Evolutionary conservation across 2,797 vertebrate species (phyloP), one percentile per base, ranked within the genome.

Genomic region (Hephaestus fuliginosus): DNA sequence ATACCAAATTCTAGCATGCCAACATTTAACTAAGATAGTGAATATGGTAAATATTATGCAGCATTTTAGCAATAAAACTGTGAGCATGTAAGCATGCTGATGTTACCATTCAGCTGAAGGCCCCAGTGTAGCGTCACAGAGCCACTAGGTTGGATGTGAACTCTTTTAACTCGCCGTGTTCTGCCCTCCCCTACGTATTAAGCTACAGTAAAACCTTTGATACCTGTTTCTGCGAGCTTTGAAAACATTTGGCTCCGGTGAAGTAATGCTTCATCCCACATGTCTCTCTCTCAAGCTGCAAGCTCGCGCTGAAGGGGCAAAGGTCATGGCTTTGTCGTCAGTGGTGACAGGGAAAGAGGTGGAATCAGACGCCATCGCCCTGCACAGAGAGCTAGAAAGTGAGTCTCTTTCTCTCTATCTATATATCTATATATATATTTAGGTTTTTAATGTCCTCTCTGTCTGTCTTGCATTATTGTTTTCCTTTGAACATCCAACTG

Each of bases 351-450:
- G 96, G 49, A 96, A 97, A 70, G 91, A 93, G 10, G 93, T 93
- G 0, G 92, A 97, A 64, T 94, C 92, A 0, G 88, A 96, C 30
- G 86, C 93, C 0, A 81, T 94, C 71, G 74, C 90, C 43, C 90
- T 99, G 82, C 90, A 95, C 87, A 92, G 88, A 74, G 92, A 92
- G 73, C 70, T 97, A 62, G 92, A 97, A 86, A 93, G 97, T 98
- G 80, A 93, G 82, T 57, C 30, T 64, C 15, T 48, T 11, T 46
- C 22, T 22, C 28, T 7, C 41, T 48, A 12, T 64, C 41, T 39
- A 9, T 22, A 8, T 5, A 0, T 63, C 9, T 39, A 11, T 44
- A 5, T 49, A 18, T 17, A 14, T 48, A 36, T 22, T 28, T 55
- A 22, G 28, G 12, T 25, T 52, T n/a, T 49, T 56, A 0, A 44